These are phyloP conservation scores for Babyrousa celebensis DNA, from an alignment of 2,797 vertebrate genomes.

Conservation along the genomic window DNA sequence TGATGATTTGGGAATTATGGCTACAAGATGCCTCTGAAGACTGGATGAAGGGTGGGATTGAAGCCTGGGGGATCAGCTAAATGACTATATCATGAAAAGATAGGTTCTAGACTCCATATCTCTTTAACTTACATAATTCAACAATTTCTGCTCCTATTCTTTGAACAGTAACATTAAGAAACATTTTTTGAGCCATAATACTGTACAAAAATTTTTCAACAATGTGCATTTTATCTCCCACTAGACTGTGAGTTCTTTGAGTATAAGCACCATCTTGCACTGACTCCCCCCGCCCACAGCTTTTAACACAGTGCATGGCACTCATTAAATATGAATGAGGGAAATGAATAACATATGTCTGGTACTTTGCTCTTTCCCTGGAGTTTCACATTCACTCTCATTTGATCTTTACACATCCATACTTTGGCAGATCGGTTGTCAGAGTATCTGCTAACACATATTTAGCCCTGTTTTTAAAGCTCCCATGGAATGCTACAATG, in stretches of 20 bases:
- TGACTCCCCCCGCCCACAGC: not conserved
- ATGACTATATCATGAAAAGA: not conserved
- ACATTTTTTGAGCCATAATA: not conserved
- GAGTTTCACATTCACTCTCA: not conserved
- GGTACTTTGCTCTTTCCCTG: not conserved
- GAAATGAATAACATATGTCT: not conserved
- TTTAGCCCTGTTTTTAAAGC: not conserved
- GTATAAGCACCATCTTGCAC: not conserved
- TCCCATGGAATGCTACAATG: not conserved
- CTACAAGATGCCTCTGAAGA: not conserved
- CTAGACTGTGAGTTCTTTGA: not conserved
- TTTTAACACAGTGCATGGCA: not conserved
- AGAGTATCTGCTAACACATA: conserved; percentile 1
- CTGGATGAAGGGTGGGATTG: not conserved
- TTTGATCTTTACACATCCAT: not conserved
- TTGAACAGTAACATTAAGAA: not conserved
- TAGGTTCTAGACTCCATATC: not conserved
- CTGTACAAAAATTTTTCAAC: not conserved
- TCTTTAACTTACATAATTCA: not conserved
- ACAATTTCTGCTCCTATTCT: not conserved
- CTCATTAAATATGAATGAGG: not conserved
- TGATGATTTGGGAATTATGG: not conserved
- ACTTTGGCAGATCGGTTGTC: not conserved
- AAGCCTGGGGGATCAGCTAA: not conserved
- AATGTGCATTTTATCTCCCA: not conserved